Base-by-base conservation (phyloP, 2,888 invertebrate species). In the Ichneumon xanthorius region DNA sequence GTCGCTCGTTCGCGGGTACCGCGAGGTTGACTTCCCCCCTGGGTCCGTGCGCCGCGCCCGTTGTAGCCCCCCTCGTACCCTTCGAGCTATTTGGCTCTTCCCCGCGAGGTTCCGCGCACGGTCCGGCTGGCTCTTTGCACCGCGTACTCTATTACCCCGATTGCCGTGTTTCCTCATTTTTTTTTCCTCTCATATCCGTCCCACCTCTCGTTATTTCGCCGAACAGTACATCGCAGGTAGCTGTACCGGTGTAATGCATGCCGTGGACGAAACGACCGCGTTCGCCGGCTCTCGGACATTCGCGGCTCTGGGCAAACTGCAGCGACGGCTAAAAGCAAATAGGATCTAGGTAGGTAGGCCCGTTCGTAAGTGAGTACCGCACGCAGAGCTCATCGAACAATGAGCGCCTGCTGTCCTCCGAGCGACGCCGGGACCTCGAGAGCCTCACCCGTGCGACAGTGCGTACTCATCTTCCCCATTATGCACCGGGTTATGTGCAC, bases 1-100 rank as follows among this genome's bases (percentile, higher is more conserved):
- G 45, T 14, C 19, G 68, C 75, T 78, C 73, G 55, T 79, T 72
- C 67, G 70, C 68, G 73, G 78, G 77, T 68, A 63, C 19, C 65
- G 76, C 76, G 77, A 67, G 30, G 37, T 53, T 67, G 48, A 63
- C 84, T 70, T 82, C 84, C 87, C 87, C 88, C 82, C 58, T 77
- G 77, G 67, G 26, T n/a, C 26, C 55, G 50, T 37, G n/a, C 63
- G 63, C 67, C 45, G 22, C 14, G 50, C 53, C 53, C 70, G 63
- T 63, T 2, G 16, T 16, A n/a, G n/a, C 61, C 50, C 80, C n/a
- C 79, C 33, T 53, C 73, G 72, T 71, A 72, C 80, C 82, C 80
- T 67, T 80, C 82, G 76, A 78, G 81, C 68, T 61, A 78, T 81
- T 63, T 73, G 77, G 80, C 68, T 80, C 76, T 76, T 82, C 73